Evolutionary conservation across 2,113 vertebrate species (phyloP).

Genomic region (Panthera uncia): DNA sequence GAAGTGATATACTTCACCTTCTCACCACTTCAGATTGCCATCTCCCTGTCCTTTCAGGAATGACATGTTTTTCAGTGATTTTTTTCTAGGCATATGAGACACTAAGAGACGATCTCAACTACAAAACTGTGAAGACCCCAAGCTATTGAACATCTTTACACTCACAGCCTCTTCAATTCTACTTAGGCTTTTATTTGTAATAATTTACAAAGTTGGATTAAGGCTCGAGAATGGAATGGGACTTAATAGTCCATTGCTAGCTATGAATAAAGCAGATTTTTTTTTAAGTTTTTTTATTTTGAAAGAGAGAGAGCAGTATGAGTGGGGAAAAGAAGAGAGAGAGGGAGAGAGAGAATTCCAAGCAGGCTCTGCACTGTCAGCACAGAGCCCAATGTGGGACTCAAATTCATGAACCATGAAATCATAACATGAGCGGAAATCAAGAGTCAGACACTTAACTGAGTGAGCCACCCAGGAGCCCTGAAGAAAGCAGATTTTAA

Average conservation of each 20-base stretch:
- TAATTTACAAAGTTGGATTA: slow-evolving; percentile 19
- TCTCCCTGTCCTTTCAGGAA: neutral
- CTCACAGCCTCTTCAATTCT: neutral
- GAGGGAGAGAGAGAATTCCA: too few relatives aligned
- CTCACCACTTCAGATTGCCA: neutral
- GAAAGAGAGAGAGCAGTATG: too few relatives aligned
- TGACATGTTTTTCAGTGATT: neutral
- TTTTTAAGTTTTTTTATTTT: too few relatives aligned
- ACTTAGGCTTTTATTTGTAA: neutral
- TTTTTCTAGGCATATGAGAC: neutral
- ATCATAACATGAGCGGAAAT: too few relatives aligned
- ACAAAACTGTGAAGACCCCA: neutral
- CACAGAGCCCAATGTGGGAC: too few relatives aligned
- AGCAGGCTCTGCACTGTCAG: too few relatives aligned
- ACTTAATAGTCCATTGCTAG: neutral
- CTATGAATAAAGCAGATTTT: neutral
- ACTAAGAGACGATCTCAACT: neutral
- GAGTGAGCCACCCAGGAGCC: too few relatives aligned
- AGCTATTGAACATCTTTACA: neutral
- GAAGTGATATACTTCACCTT: neutral
- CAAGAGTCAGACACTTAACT: too few relatives aligned
- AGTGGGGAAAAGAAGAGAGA: too few relatives aligned
- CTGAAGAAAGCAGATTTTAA: neutral
- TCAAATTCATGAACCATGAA: too few relatives aligned
- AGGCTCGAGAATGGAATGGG: neutral